A percentile compares a stretch with the other conserved stretches of the same genome.
These are phyloP conservation scores for Electrophaes corylata DNA, from an alignment of 2,888 invertebrate species.

Conservation along the genomic window DNA sequence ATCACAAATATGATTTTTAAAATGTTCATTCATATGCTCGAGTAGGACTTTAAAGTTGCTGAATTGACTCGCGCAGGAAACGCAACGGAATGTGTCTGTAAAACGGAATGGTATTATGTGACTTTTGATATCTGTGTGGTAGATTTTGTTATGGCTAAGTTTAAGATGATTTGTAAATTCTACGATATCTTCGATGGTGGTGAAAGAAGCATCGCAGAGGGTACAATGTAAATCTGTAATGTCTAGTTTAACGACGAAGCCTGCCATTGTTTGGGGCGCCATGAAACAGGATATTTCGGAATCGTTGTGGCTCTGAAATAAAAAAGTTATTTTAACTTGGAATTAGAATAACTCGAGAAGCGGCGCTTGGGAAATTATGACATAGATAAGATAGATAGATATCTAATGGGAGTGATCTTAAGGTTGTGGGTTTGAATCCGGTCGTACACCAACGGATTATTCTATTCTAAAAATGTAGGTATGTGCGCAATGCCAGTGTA, in stretches of 20 bases:
- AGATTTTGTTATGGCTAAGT: constrained; percentile 44
- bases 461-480: no score
- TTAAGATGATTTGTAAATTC: constrained; percentile 52
- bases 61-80: constrained; percentile 45
- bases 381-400: no score
- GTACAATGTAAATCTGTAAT: constrained; percentile 55
- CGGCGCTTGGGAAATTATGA: no score
- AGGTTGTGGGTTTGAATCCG: no score
- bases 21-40: constrained; percentile 67
- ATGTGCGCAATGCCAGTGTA: no score
- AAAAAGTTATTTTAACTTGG: not conserved
- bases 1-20: constrained; percentile 74
- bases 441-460: no score
- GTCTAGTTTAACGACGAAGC: constrained; percentile 58
- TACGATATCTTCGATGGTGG: constrained; percentile 44
- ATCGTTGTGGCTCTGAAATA: constrained; percentile 39
- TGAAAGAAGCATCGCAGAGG: constrained; percentile 45
- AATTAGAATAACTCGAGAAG: no score
- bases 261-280: constrained; percentile 38
- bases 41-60: constrained; percentile 57
- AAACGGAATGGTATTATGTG: constrained; percentile 60
- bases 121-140: constrained; percentile 48
- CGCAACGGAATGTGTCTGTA: constrained; percentile 44
- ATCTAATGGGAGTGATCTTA: no score
- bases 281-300: constrained; percentile 33